These are phyloP conservation scores for Cochlearius cochlearius DNA, from an alignment of 2,113 vertebrate species.

Conservation along the genomic window DNA sequence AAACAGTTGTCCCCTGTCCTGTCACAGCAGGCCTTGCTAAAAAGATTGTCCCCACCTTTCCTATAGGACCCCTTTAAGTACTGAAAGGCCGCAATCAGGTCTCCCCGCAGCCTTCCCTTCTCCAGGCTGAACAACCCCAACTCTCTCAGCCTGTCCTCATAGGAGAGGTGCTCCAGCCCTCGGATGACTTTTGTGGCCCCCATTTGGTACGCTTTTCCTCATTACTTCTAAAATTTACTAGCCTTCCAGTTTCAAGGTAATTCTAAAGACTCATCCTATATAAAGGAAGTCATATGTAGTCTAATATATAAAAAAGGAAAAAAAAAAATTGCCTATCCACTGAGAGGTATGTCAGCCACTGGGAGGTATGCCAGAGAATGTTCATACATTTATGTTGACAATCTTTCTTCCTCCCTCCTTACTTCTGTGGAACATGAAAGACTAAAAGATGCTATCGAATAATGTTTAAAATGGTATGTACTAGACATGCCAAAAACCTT, in stretches of 20 bases:
- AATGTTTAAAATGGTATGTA: not conserved
- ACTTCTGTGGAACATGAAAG: not conserved
- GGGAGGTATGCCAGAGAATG: not conserved
- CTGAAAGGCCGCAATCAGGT: fast-evolving
- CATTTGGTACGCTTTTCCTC: not conserved
- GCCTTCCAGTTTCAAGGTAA: not conserved
- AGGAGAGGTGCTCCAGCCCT: not conserved
- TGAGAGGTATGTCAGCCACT: not conserved
- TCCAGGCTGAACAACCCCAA: not conserved
- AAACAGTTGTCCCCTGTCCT: not conserved
- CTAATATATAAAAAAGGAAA: not conserved
- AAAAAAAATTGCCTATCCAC: not conserved
- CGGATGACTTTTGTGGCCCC: fast-evolving
- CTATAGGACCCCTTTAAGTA: fast-evolving
- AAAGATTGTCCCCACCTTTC: not conserved
- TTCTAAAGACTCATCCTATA: not conserved
- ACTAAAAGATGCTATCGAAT: not conserved
- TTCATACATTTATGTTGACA: not conserved
- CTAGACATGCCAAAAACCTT: not conserved
- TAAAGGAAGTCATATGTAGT: not conserved
- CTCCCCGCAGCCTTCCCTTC: not conserved
- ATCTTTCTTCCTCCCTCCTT: not conserved
- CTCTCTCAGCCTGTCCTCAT: not conserved
- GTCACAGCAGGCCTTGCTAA: fast-evolving
- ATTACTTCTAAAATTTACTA: not conserved